Percentiles rank a stretch among this genome's conserved stretches.
These are phyloP conservation scores for Petrocephalus microphthalmus DNA, from an alignment of 2,113 vertebrate species.

Conservation along the genomic window DNA sequence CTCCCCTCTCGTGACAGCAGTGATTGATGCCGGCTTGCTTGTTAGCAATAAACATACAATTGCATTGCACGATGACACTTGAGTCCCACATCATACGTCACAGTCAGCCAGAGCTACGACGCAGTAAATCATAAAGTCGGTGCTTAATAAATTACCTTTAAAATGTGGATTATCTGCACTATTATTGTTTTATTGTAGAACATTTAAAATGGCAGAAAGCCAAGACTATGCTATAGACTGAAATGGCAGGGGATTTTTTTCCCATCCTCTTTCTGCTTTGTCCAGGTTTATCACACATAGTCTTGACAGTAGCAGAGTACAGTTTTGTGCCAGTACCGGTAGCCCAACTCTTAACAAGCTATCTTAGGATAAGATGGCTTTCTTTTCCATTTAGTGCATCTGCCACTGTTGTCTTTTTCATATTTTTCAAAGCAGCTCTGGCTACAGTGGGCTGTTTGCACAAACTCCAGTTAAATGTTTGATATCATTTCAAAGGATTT, in stretches of 20 bases:
- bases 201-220: background rate
- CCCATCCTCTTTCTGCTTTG: background rate
- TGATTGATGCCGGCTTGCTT: constrained; percentile 32
- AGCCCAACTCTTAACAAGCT: background rate
- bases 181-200: background rate
- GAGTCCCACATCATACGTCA: constrained; percentile 28
- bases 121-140: constrained; percentile 22
- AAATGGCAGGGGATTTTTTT: background rate
- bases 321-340: background rate
- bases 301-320: background rate
- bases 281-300: background rate
- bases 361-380: background rate
- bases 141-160: constrained; percentile 16
- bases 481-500: background rate
- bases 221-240: background rate
- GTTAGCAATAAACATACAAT: constrained; percentile 32
- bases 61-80: constrained; percentile 16
- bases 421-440: background rate
- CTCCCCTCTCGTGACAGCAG: constrained; percentile 20
- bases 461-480: background rate
- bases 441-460: background rate
- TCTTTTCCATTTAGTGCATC: background rate
- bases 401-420: background rate
- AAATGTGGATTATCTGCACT: constrained; percentile 8
- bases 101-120: constrained; percentile 27